Evolutionary conservation across 2,113 vertebrate genomes (phyloP).

Genomic region (Paramormyrops kingsleyae): DNA sequence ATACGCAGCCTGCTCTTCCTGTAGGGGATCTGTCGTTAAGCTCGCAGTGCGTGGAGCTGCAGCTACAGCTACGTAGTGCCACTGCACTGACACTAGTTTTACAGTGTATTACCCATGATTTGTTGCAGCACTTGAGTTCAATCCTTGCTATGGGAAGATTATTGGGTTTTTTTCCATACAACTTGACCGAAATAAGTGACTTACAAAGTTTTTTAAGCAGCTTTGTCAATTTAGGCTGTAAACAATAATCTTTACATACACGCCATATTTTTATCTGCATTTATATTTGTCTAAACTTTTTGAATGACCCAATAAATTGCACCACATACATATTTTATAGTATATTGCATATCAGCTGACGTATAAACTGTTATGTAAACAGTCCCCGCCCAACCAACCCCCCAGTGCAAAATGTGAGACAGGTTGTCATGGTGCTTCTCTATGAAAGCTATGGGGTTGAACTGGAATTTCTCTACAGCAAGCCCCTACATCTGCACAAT

Average conservation of each 20-base stretch:
- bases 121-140: not conserved
- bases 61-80: not conserved
- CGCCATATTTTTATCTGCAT: not conserved
- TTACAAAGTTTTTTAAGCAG: not conserved
- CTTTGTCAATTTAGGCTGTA: not conserved
- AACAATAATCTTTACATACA: not conserved
- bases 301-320: not conserved
- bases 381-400: not conserved
- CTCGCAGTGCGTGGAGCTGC: not conserved
- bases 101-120: not conserved
- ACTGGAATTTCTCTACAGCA: not conserved
- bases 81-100: not conserved
- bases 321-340: not conserved
- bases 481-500: not conserved
- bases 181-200: not conserved
- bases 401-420: not conserved
- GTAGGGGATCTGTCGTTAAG: not conserved
- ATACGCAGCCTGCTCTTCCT: not conserved
- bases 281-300: not conserved
- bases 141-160: not conserved
- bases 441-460: not conserved
- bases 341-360: not conserved
- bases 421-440: not conserved
- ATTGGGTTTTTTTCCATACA: not conserved
- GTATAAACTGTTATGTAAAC: not conserved